Evolutionary conservation across 2,888 invertebrate genomes (phyloP), one percentile per base, ranked within the genome.

Genomic region (Diplazon laetatorius): DNA sequence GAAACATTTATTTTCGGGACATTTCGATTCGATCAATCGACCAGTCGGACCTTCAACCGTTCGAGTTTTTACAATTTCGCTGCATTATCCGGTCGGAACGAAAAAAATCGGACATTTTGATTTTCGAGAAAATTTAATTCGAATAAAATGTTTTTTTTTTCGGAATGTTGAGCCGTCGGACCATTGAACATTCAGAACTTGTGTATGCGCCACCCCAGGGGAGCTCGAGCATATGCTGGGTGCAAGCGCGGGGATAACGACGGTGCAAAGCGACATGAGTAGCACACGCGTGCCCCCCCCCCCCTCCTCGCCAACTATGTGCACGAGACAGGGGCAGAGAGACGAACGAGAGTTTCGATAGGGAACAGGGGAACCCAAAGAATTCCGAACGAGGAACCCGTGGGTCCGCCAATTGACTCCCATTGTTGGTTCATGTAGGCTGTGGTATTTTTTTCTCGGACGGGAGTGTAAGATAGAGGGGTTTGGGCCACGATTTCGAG

Each of bases 361-460:
- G n/a, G n/a, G 68, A 72, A 73, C 55, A 79, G 63, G 70, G 46
- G 59, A 50, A 70, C 55, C 65, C 76, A 71, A 76, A 73, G 82
- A 82, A 78, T 78, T 75, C 71, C 60, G n/a, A n/a, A 71, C 63
- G 74, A 68, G 66, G 81, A 76, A 77, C 76, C 63, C 75, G 74
- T 78, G 78, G 82, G 80, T 60, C 76, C 76, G 80, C 83, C 88
- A 87, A 88, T 88, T 88, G 88, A 89, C 87, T 87, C 77, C 84
- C 79, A 88, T 89, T 88, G 88, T 88, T 82, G 78, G 73, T n/a
- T 66, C 72, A 83, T 82, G 80, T 82, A 62, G 57, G 73, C 82
- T 85, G 84, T 76, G 85, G 84, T 85, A 87, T 87, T 87, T 86
- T 87, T 82, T n/a, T n/a, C n/a, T 55, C 46, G 52, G 25, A 60